Evolutionary conservation across 2,113 vertebrate genomes (phyloP).

Genomic region (Danio rerio): GRCz12tu NC_133194.1:41176501-41177000

Average conservation of each 20-base stretch:
- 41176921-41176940: not conserved
- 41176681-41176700: constrained; percentile 21
- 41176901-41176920: constrained; percentile 29
- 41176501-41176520: not conserved
- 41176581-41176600: not conserved
- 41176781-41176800: constrained; percentile 6
- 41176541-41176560: not conserved
- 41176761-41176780: constrained; percentile 24
- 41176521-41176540: not conserved
- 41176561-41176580: not conserved
- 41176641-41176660: not conserved
- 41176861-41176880: constrained; percentile 36
- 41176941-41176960: constrained; percentile 11
- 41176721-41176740: constrained; percentile 30
- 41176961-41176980: constrained; percentile 9
- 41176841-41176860: constrained; percentile 38
- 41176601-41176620: not conserved
- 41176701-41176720: constrained; percentile 6
- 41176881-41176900: not conserved
- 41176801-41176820: constrained; percentile 32
- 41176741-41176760: constrained; percentile 21
- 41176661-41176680: not conserved
- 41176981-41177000: constrained; percentile 18
- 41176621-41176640: not conserved
- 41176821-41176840: constrained; percentile 43